These are phyloP conservation scores for Sipunculus nudus DNA, from an alignment of 2,888 invertebrate genomes.

Conservation along the genomic window DNA sequence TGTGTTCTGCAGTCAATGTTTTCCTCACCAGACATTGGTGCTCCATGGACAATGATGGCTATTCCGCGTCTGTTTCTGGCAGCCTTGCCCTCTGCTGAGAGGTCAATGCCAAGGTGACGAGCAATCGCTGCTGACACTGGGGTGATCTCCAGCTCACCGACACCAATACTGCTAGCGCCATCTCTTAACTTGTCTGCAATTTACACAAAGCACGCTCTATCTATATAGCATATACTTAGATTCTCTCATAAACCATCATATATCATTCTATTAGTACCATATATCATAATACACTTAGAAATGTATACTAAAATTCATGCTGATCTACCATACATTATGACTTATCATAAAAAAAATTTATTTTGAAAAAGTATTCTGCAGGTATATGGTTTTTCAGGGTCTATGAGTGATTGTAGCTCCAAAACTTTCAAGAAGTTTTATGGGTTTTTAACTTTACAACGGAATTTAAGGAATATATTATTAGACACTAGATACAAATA, in stretches of 20 bases:
- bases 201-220: not conserved
- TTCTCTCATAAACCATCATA: not conserved
- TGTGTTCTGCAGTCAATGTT: not conserved
- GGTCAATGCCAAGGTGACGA: slow-evolving; percentile 65
- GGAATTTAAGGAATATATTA: too few species aligned
- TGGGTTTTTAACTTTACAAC: too few species aligned
- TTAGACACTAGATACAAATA: too few species aligned
- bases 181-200: slow-evolving; percentile 24
- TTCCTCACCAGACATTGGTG: slow-evolving; percentile 65
- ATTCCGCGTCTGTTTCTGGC: slow-evolving; percentile 65
- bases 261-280: too few species aligned
- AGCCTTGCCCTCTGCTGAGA: slow-evolving; percentile 65
- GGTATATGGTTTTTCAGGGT: too few species aligned
- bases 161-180: slow-evolving; percentile 50
- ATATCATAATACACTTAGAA: too few species aligned
- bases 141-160: slow-evolving; percentile 65
- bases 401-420: too few species aligned
- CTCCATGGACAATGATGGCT: slow-evolving; percentile 65
- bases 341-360: too few species aligned
- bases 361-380: too few species aligned
- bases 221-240: not conserved
- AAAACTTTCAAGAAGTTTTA: too few species aligned
- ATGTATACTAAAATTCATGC: too few species aligned
- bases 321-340: too few species aligned
- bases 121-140: slow-evolving; percentile 66